Conservation (phyloP, 2,797 vertebrate species). For the Enteromius anoplus region DNA sequence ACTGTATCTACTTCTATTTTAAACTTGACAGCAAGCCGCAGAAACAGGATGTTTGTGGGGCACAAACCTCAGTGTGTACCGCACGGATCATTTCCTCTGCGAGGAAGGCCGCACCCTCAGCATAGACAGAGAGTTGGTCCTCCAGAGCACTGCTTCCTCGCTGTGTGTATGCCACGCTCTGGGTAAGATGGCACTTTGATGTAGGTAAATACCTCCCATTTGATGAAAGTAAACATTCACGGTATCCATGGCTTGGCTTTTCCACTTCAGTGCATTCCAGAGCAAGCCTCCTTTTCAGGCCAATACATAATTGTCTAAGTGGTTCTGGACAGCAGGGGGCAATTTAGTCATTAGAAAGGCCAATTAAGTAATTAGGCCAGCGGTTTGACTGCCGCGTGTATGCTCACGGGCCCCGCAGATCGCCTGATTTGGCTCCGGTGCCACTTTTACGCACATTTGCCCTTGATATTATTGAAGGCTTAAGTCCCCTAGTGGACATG, state of each 20-base stretch:
- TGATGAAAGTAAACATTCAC: conserved; percentile 57
- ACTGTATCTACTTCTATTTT: conserved; percentile 17
- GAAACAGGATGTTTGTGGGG: conserved; percentile 36
- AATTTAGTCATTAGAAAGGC: conserved; percentile 82
- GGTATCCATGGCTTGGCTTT: conserved; percentile 41
- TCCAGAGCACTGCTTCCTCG: conserved; percentile 4
- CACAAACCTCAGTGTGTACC: conserved; percentile 10
- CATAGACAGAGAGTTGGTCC: conserved; percentile 6
- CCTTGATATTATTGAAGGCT: conserved; percentile 71
- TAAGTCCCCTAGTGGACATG: conserved; percentile 9
- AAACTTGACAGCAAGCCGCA: background rate
- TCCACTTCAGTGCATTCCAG: conserved; percentile 49
- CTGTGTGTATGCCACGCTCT: conserved; percentile 13
- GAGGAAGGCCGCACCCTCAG: conserved; percentile 35
- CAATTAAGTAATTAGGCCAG: conserved; percentile 82
- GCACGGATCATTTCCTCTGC: conserved; percentile 24
- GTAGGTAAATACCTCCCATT: conserved; percentile 51
- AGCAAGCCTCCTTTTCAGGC: conserved; percentile 68
- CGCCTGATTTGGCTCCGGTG: conserved; percentile 69
- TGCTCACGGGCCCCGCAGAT: conserved; percentile 70
- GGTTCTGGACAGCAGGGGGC: conserved; percentile 79
- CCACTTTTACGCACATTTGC: conserved; percentile 73
- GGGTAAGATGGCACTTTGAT: conserved; percentile 50
- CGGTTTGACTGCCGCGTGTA: conserved; percentile 73
- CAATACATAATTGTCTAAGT: conserved; percentile 79